Evolutionary conservation across 2,113 vertebrate species (phyloP).

Genomic region (Phoxinus phoxinus): DNA sequence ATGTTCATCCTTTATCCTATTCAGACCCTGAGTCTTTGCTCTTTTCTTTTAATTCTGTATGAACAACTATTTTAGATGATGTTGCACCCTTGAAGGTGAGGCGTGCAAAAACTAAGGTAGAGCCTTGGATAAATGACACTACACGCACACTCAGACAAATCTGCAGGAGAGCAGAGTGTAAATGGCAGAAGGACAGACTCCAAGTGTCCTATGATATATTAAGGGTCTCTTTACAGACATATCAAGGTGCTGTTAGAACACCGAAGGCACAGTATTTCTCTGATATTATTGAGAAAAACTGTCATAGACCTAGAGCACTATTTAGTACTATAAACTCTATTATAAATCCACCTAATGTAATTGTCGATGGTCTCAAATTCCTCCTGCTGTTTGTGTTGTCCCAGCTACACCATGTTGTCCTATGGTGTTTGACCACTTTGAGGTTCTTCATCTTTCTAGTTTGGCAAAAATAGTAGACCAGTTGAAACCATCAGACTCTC

Average conservation of each 20-base stretch:
- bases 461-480: too few species aligned
- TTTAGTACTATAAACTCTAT: not conserved
- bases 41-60: not conserved
- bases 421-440: too few species aligned
- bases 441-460: too few species aligned
- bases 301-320: conserved; percentile 1
- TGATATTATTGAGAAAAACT: not conserved
- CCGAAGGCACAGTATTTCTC: too few species aligned
- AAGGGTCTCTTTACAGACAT: too few species aligned
- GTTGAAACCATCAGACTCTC: not conserved
- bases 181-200: too few species aligned
- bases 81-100: not conserved
- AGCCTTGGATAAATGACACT: not conserved
- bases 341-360: not conserved
- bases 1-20: not conserved
- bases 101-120: not conserved
- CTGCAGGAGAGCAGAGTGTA: not conserved
- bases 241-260: not conserved
- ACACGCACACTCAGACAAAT: not conserved
- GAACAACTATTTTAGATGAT: not conserved
- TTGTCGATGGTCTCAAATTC: not conserved
- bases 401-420: too few species aligned
- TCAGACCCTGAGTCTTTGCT: not conserved
- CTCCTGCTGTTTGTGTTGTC: too few species aligned
- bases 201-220: too few species aligned